Percentiles rank a stretch among this genome's conserved stretches.
Evolutionary conservation across 2,888 invertebrate genomes (phyloP).

Genomic region (Geotrupes spiniger): DNA sequence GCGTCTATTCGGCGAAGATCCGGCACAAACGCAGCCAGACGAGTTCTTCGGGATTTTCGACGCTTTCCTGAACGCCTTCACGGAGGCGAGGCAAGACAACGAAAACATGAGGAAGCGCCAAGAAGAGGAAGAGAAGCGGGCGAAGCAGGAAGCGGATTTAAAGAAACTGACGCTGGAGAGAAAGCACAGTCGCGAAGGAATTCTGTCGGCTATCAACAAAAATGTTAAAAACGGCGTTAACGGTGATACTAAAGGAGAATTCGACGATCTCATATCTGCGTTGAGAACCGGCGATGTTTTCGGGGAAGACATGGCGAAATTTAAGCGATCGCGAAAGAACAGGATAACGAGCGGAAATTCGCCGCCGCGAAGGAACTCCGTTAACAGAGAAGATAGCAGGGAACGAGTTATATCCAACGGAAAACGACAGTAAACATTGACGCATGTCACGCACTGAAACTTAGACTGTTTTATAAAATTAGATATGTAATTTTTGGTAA

Average conservation of each 20-base stretch:
- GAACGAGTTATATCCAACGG: conserved; percentile 56
- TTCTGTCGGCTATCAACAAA: conserved; percentile 71
- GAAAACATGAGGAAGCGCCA: conserved; percentile 78
- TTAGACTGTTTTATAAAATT: no score
- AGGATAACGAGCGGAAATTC: conserved; percentile 60
- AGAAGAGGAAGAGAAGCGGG: conserved; percentile 87
- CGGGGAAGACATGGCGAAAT: conserved; percentile 93
- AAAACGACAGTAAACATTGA: conserved; percentile 44
- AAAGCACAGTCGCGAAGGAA: conserved; percentile 75
- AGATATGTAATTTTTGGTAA: no score
- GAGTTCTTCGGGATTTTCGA: conserved; percentile 93
- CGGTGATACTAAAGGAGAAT: conserved; percentile 77
- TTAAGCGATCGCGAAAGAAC: conserved; percentile 73
- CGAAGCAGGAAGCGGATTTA: conserved; percentile 84
- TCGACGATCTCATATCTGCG: conserved; percentile 94
- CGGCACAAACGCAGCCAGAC: conserved; percentile 80
- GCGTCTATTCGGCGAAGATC: conserved; percentile 87
- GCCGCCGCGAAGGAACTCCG: conserved; percentile 60
- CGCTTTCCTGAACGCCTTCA: conserved; percentile 76
- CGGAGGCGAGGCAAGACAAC: conserved; percentile 85
- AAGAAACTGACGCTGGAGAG: conserved; percentile 86
- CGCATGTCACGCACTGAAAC: no score
- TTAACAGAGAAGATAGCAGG: conserved; percentile 66
- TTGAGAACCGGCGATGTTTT: conserved; percentile 92
- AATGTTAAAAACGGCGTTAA: conserved; percentile 63